A percentile compares a stretch with the other conserved stretches of the same genome.
These are phyloP conservation scores for Caloenas nicobarica DNA, from an alignment of 2,113 vertebrate genomes.

Conservation along the genomic window DNA sequence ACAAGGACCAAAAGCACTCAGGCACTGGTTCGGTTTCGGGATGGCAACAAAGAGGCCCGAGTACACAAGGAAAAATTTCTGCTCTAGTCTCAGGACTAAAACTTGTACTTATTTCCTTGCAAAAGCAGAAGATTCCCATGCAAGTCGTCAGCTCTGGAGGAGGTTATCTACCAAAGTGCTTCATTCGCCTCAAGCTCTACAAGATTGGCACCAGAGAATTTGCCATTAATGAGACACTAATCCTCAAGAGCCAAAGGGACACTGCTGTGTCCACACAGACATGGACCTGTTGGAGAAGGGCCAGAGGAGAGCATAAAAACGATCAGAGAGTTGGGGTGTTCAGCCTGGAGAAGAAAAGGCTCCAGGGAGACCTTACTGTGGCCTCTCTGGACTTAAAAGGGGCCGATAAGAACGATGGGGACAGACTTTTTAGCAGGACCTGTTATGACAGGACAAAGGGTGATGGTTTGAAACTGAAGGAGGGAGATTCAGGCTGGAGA, in stretches of 20 bases:
- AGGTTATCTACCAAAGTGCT: background rate
- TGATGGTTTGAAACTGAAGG: too few relatives aligned
- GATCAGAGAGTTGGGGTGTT: too few relatives aligned
- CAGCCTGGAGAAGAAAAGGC: too few relatives aligned
- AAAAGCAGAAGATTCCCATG: background rate
- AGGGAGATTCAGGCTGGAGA: too few relatives aligned
- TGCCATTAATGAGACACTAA: background rate
- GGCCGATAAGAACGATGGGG: too few relatives aligned
- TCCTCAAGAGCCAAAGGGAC: background rate
- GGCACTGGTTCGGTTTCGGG: background rate
- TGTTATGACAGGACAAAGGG: too few relatives aligned
- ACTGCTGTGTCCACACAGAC: background rate
- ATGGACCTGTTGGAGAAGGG: too few relatives aligned
- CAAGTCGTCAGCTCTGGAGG: background rate
- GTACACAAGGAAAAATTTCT: background rate
- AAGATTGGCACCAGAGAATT: fast-evolving
- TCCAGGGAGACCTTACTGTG: too few relatives aligned
- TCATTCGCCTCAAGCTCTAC: background rate
- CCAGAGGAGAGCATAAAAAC: too few relatives aligned
- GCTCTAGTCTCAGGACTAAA: background rate
- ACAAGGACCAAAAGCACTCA: background rate
- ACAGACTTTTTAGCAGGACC: too few relatives aligned
- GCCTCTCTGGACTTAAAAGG: too few relatives aligned
- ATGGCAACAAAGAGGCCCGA: background rate
- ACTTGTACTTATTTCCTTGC: too few relatives aligned